Percentiles rank a stretch among this genome's conserved stretches.
Evolutionary conservation across 2,113 vertebrate genomes (phyloP).

Genomic region (Melanocharis versteri): DNA sequence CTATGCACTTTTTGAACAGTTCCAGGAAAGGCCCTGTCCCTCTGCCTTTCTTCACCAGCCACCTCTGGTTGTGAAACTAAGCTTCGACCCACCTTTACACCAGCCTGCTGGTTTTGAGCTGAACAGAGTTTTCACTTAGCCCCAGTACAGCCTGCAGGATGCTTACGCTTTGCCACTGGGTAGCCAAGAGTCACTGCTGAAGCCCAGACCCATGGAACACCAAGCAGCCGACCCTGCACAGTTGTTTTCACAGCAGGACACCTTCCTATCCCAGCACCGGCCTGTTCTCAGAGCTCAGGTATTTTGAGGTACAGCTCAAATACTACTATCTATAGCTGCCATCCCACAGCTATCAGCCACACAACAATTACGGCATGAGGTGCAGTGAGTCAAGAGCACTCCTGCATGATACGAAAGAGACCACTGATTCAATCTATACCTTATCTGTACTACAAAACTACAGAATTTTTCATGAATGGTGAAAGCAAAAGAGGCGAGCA

Average conservation of each 20-base stretch:
- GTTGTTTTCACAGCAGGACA: background rate
- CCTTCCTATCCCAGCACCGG: background rate
- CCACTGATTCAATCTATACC: background rate
- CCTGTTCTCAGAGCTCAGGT: background rate
- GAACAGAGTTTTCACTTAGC: background rate
- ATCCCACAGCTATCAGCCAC: background rate
- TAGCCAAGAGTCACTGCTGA: background rate
- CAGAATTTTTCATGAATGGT: background rate
- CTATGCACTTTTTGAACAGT: background rate
- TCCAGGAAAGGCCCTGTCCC: background rate
- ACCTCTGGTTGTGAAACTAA: background rate
- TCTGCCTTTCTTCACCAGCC: background rate
- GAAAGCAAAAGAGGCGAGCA: background rate
- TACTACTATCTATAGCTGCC: background rate
- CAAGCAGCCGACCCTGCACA: background rate
- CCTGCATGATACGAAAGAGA: background rate
- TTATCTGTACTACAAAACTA: background rate
- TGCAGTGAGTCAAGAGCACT: background rate
- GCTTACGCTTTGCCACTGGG: background rate
- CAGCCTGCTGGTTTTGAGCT: background rate
- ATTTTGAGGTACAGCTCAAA: background rate
- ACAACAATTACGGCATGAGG: fast-evolving
- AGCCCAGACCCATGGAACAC: background rate
- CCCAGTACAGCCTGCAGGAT: background rate
- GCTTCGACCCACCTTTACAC: background rate